Percentiles rank a stretch among this genome's conserved stretches.
Conservation (phyloP, 2,888 invertebrate species). For the Calliopum simillimum region DNA sequence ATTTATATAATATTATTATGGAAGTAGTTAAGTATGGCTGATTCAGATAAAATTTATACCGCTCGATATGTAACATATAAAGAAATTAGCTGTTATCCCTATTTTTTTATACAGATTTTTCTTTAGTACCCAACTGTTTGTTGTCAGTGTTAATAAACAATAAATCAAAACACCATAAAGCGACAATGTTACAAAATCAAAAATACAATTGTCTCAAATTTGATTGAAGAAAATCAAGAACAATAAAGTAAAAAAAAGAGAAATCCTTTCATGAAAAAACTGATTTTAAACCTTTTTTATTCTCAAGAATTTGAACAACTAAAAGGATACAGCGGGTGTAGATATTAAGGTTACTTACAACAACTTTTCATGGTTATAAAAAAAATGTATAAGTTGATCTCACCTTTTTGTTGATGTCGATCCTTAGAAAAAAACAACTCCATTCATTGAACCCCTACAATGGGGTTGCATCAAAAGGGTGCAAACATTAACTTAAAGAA, state of each 20-base stretch:
- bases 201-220: background rate
- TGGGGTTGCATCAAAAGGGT: too few species aligned
- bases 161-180: conserved; percentile 51
- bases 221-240: background rate
- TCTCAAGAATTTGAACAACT: too few species aligned
- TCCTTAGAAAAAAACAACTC: background rate
- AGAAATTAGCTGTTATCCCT: too few species aligned
- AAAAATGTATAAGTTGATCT: conserved; percentile 6
- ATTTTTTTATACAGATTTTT: too few species aligned
- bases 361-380: background rate
- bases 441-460: background rate
- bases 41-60: too few species aligned
- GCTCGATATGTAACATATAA: too few species aligned
- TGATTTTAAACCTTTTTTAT: background rate
- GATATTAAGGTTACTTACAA: conserved; percentile 2
- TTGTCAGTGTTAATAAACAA: conserved; percentile 28
- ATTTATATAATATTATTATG: too few species aligned
- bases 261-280: conserved; percentile 31
- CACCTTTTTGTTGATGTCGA: background rate
- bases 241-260: conserved; percentile 11
- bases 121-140: background rate
- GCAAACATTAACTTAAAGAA: too few species aligned
- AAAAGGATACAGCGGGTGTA: background rate
- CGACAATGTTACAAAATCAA: conserved; percentile 11
- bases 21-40: too few species aligned